phyloP scores from a whole-genome alignment of 2,113 vertebrate species.

The Vidua chalybeata region DNA sequence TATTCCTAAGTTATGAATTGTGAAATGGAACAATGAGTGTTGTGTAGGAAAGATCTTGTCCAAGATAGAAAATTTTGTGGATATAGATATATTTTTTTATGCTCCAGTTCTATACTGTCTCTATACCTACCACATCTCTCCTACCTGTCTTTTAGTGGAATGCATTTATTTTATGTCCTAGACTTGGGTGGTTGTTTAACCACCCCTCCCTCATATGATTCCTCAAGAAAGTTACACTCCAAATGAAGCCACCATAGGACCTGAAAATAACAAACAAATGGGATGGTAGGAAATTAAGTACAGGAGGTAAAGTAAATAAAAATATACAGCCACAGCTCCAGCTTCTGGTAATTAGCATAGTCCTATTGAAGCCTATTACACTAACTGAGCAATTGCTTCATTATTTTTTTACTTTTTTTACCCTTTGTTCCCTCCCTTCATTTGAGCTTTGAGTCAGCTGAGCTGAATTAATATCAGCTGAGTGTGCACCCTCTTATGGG shows the following conservation, averaged over 20 bases:
- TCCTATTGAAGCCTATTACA: conserved; percentile 34
- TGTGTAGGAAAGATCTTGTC: not conserved
- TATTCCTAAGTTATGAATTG: not conserved
- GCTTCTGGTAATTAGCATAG: conserved; percentile 26
- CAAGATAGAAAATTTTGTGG: not conserved
- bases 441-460: not conserved
- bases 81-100: not conserved
- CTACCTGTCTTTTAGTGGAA: not conserved
- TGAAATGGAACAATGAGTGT: not conserved
- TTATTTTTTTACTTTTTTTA: conserved; percentile 44
- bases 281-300: conserved; percentile 34
- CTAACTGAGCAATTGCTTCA: conserved; percentile 15
- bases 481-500: not conserved
- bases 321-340: not conserved
- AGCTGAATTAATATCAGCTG: conserved; percentile 2
- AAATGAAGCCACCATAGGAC: not conserved
- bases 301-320: conserved; percentile 49
- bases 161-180: not conserved
- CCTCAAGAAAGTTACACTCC: not conserved
- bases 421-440: not conserved
- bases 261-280: conserved; percentile 30
- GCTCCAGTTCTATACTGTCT: not conserved
- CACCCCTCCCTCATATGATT: accelerated
- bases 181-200: not conserved
- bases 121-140: not conserved